These are phyloP conservation scores for Hyppa rectilinea DNA, from an alignment of 2,888 invertebrate genomes.

Conservation along the genomic window DNA sequence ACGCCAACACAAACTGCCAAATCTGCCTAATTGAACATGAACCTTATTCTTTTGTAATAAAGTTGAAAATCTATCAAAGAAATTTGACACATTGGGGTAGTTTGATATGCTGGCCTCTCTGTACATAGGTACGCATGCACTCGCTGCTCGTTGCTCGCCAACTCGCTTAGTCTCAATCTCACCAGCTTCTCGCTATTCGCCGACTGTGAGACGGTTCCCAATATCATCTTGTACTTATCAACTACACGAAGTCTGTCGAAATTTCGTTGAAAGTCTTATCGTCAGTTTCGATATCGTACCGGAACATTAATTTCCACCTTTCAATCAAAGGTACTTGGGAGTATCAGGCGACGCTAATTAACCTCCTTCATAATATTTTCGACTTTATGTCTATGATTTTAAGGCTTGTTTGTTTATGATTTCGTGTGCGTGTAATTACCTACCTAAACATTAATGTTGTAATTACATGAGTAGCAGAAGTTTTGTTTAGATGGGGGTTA, in stretches of 20 bases:
- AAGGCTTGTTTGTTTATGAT: neutral
- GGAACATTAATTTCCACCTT: conserved; percentile 57
- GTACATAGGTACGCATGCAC: no score
- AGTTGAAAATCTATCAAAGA: no score
- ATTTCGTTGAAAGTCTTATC: conserved; percentile 32
- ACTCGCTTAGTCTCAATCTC: no score
- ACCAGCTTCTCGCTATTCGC: no score
- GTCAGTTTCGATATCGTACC: conserved; percentile 23
- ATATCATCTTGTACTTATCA: neutral
- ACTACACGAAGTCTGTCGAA: conserved; percentile 3
- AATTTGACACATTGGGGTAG: no score
- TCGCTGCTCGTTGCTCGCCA: no score
- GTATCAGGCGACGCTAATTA: conserved; percentile 18
- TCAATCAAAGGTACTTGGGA: conserved; percentile 26
- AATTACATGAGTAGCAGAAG: neutral
- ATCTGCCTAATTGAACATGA: no score
- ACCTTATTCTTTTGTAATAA: no score
- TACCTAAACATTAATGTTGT: neutral
- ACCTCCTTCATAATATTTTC: conserved; percentile 8
- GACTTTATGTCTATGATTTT: neutral
- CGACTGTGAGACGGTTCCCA: neutral
- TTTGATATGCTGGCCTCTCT: no score
- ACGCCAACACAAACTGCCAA: no score
- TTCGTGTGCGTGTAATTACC: neutral
- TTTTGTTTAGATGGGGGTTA: neutral